Evolutionary conservation across 2,113 vertebrate genomes (phyloP).

Genomic region (Calypte anna): DNA sequence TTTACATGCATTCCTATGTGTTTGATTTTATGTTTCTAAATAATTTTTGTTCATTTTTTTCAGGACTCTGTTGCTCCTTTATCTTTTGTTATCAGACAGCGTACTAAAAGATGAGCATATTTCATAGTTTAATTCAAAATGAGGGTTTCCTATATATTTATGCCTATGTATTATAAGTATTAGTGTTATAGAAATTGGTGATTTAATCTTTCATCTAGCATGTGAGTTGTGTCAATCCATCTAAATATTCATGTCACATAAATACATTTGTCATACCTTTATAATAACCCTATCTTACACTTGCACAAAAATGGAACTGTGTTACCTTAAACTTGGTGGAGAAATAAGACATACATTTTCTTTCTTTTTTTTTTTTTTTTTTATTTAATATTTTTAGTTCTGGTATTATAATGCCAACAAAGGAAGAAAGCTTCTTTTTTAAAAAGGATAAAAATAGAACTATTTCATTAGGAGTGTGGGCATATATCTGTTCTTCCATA

Average conservation of each 20-base stretch:
- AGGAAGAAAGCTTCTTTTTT: background rate
- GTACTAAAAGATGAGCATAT: background rate
- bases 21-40: background rate
- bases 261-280: background rate
- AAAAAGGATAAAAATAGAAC: background rate
- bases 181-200: background rate
- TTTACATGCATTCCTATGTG: background rate
- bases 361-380: no score
- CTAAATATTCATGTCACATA: background rate
- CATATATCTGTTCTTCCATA: background rate
- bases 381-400: background rate
- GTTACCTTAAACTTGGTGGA: background rate
- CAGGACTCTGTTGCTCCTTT: background rate
- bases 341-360: background rate
- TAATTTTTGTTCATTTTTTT: background rate
- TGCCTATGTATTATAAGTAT: background rate
- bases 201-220: background rate
- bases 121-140: background rate
- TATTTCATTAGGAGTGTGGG: background rate
- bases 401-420: background rate
- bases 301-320: background rate
- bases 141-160: background rate
- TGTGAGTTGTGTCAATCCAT: background rate
- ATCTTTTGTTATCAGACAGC: background rate
- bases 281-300: background rate